Evolutionary conservation across 2,113 vertebrate species (phyloP), one percentile per base, ranked within the genome.

Genomic region (Pogona vitticeps): DNA sequence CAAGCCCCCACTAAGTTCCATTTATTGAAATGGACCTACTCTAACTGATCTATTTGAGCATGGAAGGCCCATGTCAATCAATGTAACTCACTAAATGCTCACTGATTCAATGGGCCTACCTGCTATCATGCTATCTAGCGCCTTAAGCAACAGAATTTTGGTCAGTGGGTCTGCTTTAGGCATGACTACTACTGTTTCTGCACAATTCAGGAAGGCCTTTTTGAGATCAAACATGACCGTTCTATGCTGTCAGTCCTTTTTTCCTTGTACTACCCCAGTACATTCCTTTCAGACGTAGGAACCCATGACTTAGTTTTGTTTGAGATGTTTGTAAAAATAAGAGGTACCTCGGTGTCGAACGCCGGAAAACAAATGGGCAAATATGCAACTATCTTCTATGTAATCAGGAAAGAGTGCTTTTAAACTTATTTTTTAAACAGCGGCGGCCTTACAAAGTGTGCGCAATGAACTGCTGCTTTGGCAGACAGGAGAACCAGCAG

Each of bases 321-420:
- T 91, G 89, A 89, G 85, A 90, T 88, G 89, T 90, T 23, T 83
- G 68, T 38, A 59, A 12, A 75, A 88, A 92, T 76, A 91, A 93
- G 88, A 90, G 36, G 85, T 86, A 36, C 42, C 15, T 73, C 42
- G 63, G 10, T 31, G 72, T 82, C 76, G 59, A 83, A 88, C 90
- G 40, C 61, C 61, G 31, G 38, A 63, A 84, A 85, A 59, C 67
- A 46, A 61, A 26, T 3, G 46, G 31, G 52, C 52, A 76, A 76
- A 85, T 88, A 81, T 28, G 20, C 84, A 70, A 80, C 76, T 38
- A 89, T 61, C 65, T 88, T 76, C 77, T 91, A 73, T 88, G 65
- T 42, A 52, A 26, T 63, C 61, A 79, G 68, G 85, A 86, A 89
- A 77, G 31, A 85, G 58, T 70, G 5, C 59, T 75, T 90, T 85